Evolutionary conservation across 2,888 invertebrate species (phyloP), one percentile per base, ranked within the genome.

Genomic region (Pteria penguin): DNA sequence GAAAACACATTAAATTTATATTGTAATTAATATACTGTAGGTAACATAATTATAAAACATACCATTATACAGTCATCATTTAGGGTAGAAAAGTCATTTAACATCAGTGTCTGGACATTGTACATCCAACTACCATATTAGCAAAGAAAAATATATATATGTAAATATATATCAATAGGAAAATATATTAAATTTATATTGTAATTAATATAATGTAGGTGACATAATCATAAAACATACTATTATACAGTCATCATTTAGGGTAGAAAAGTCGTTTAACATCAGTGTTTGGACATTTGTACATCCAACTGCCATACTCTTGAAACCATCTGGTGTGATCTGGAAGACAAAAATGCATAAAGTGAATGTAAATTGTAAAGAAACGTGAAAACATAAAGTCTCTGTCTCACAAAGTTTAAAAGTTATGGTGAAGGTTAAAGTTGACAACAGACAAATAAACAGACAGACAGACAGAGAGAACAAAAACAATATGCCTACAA

Each of bases 41-140:
- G n/a, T n/a, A n/a, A n/a, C n/a, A n/a, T n/a, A n/a, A n/a, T n/a
- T n/a, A n/a, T n/a, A n/a, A n/a, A n/a, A 54, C 81, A 79, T 78
- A 90, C 90, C 82, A 86, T 81, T 27, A 90, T 72, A 70, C 89
- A 88, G 52, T 87, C 86, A 79, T 92, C 91, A 80, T 87, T 86
- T 5, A 92, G 82, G 1, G 88, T 90, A 4, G 88, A 86, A 68
- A 91, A 88, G 57, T 91, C 91, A 83, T 92, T 90, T 57, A 92
- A 76, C 57, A 91, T 80, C 29, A 91, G 71, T 3, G 83, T 83
- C 78, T 90, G 87, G 4, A 92, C 68, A 67, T 87, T 5, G 82
- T 82, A 79, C 90, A 91, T 11, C 91, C 91, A 57, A 79, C 73
- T 11, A 88, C 81, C 52, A 8, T 45, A 14, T 45, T 45, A 45